Evolutionary conservation across 1,140 invertebrate species (phyloP).

Genomic region (Nasonia longicornis): DNA sequence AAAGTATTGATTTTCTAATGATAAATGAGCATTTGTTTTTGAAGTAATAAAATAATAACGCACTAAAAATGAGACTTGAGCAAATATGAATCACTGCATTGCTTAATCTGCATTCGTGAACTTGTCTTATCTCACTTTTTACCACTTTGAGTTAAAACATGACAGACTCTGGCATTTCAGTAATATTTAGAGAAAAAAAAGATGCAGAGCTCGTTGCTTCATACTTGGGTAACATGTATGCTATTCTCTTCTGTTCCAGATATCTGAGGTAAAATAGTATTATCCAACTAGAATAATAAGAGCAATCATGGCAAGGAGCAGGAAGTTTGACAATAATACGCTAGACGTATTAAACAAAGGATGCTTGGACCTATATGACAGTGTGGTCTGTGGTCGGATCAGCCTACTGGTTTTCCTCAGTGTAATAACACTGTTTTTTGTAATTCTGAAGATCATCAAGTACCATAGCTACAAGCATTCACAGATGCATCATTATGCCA

Average conservation of each 20-base stretch:
- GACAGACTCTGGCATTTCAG: too few relatives aligned
- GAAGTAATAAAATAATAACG: too few relatives aligned
- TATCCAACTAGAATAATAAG: background rate
- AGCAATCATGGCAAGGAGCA: constrained; percentile 51
- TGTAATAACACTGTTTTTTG: constrained; percentile 66
- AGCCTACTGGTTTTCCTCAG: constrained; percentile 66
- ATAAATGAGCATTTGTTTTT: too few relatives aligned
- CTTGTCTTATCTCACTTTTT: too few relatives aligned
- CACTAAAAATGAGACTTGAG: too few relatives aligned
- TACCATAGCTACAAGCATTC: constrained; percentile 68
- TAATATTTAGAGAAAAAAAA: too few relatives aligned
- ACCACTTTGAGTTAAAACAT: too few relatives aligned
- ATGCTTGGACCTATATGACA: constrained; percentile 67
- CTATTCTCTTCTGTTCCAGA: background rate
- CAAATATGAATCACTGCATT: too few relatives aligned
- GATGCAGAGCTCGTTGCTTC: background rate
- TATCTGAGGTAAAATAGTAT: background rate
- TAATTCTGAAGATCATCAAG: constrained; percentile 66
- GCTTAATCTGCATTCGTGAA: too few relatives aligned
- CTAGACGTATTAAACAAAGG: constrained; percentile 67
- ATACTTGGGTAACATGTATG: background rate
- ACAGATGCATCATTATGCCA: constrained; percentile 70
- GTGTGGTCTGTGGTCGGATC: constrained; percentile 68
- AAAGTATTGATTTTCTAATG: too few relatives aligned
- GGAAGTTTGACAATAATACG: constrained; percentile 62